phyloP scores from a whole-genome alignment of 2,113 vertebrate genomes.

The Tylochromis polylepis region DNA sequence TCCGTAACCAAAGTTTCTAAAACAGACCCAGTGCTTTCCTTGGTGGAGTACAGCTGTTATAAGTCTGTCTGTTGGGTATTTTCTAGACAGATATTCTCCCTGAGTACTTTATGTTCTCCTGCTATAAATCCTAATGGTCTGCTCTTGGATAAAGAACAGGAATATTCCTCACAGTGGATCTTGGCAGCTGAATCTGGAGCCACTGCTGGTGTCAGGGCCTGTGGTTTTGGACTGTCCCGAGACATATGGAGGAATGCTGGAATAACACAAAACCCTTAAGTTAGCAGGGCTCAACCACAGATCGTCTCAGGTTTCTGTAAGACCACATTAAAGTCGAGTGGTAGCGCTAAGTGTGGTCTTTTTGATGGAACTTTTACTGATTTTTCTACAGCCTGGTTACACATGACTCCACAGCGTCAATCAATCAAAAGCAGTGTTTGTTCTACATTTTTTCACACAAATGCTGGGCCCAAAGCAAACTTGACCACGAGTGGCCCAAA shows the following conservation, averaged over 20 bases:
- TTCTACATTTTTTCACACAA: slow-evolving; percentile 32
- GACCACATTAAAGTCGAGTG: slow-evolving; percentile 65
- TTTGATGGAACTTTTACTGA: slow-evolving; percentile 58
- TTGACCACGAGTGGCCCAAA: slow-evolving; percentile 35
- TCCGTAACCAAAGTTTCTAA: slow-evolving; percentile 21
- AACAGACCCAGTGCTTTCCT: slow-evolving; percentile 15
- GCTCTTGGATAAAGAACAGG: slow-evolving; percentile 60
- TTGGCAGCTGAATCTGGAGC: slow-evolving; percentile 62
- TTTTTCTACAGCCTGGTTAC: slow-evolving; percentile 38
- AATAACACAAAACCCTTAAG: slow-evolving; percentile 67
- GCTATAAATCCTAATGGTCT: slow-evolving; percentile 64
- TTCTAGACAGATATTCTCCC: slow-evolving; percentile 44
- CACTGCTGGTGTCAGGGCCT: slow-evolving; percentile 47
- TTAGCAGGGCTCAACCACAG: slow-evolving; percentile 52
- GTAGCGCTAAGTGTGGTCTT: slow-evolving; percentile 67
- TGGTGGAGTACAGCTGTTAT: slow-evolving; percentile 30
- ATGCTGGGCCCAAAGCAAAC: slow-evolving; percentile 40
- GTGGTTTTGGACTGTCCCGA: slow-evolving; percentile 64
- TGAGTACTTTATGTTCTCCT: slow-evolving; percentile 61
- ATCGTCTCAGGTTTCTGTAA: slow-evolving; percentile 56
- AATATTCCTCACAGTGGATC: slow-evolving; percentile 67
- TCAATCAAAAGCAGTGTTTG: slow-evolving; percentile 60
- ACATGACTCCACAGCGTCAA: slow-evolving; percentile 38
- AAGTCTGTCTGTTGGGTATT: slow-evolving; percentile 39
- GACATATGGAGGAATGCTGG: slow-evolving; percentile 65